phyloP scores from a whole-genome alignment of 2,888 invertebrate genomes.

The Apoda limacodes region DNA sequence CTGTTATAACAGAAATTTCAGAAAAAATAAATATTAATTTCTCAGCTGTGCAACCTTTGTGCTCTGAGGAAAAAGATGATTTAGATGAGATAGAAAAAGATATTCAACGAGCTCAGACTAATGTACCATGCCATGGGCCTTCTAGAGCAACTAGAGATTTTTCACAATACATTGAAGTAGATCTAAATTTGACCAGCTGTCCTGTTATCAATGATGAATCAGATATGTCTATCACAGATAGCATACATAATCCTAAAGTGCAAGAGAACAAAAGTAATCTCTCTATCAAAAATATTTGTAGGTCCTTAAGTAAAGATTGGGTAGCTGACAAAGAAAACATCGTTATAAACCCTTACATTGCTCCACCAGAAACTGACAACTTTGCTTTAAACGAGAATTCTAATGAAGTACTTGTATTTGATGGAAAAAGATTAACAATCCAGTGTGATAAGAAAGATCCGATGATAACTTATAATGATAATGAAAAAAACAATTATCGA shows the following conservation, averaged over 20 bases:
- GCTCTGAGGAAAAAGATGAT: conserved; percentile 31
- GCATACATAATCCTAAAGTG: conserved; percentile 39
- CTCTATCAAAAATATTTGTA: conserved; percentile 22
- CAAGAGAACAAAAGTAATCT: conserved; percentile 24
- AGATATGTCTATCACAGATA: conserved; percentile 57
- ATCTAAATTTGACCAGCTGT: conserved; percentile 41
- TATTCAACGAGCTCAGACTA: conserved; percentile 26
- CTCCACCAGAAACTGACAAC: conserved; percentile 34
- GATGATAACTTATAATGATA: conserved; percentile 18
- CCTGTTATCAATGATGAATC: conserved; percentile 29
- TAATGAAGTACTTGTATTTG: conserved; percentile 48
- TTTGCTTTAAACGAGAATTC: conserved; percentile 39
- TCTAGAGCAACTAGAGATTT: conserved; percentile 25
- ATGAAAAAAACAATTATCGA: conserved; percentile 20
- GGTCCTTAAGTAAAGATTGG: conserved; percentile 28
- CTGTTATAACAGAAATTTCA: conserved; percentile 32
- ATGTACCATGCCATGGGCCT: conserved; percentile 26
- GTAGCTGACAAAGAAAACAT: conserved; percentile 53
- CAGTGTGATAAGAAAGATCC: conserved; percentile 27
- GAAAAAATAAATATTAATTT: conserved; percentile 45
- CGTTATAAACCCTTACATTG: conserved; percentile 40
- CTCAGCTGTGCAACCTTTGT: conserved; percentile 33
- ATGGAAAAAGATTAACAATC: conserved; percentile 44
- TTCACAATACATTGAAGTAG: conserved; percentile 50
- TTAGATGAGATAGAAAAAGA: conserved; percentile 47